A percentile compares a stretch with the other conserved stretches of the same genome.
phyloP scores from a whole-genome alignment of 2,113 vertebrate genomes.

The Podilymbus podiceps region DNA sequence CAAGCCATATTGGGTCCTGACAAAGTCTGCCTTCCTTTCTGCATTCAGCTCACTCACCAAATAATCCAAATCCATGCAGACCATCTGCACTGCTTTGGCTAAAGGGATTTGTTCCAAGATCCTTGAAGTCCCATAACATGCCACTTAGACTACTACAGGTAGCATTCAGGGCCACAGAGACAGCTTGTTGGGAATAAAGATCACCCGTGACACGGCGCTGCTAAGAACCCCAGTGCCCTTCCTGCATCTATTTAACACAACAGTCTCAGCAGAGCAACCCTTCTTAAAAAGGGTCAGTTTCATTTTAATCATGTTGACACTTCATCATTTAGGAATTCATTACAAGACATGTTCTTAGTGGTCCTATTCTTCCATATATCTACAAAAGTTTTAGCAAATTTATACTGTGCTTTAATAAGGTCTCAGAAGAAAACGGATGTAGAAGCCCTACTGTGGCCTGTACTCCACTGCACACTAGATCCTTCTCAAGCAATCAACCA shows the following conservation, averaged over 20 bases:
- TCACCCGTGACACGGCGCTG: rapidly evolving
- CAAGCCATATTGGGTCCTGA: neutral
- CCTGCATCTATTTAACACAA: neutral
- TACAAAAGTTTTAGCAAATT: neutral
- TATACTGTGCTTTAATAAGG: rapidly evolving
- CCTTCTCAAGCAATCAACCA: neutral
- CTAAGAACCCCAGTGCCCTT: rapidly evolving
- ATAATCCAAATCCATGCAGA: neutral
- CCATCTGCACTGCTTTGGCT: neutral
- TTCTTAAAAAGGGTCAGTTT: neutral
- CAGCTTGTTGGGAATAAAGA: neutral
- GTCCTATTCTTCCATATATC: neutral
- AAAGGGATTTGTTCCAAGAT: neutral
- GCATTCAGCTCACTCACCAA: neutral
- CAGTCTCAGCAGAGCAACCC: neutral
- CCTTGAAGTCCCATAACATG: neutral
- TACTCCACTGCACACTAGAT: neutral
- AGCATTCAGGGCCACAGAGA: neutral
- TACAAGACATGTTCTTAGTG: neutral
- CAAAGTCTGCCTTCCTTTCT: neutral
- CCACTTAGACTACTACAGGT: neutral
- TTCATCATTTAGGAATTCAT: neutral
- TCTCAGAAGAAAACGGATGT: neutral
- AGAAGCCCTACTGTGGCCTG: neutral
- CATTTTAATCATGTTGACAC: neutral